phyloP scores from a whole-genome alignment of 2,888 invertebrate species.

The Apodemia hepburni region DNA sequence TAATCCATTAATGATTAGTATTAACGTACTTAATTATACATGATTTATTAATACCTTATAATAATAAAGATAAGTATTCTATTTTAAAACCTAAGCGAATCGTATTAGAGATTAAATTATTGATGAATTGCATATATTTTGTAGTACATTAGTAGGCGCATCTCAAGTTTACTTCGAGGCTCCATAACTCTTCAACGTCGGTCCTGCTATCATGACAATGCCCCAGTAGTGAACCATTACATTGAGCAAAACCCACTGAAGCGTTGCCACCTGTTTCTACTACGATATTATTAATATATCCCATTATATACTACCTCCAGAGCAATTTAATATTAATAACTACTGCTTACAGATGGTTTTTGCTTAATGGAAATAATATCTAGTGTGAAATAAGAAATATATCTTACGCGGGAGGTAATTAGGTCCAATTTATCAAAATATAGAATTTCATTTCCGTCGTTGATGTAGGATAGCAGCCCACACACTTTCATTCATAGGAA shows the following conservation, averaged over 20 bases:
- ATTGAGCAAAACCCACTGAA: constrained; percentile 59
- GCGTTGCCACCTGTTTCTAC: constrained; percentile 67
- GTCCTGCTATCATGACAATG: constrained; percentile 53
- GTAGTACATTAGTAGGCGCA: neutral
- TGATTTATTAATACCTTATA: neutral
- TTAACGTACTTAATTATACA: neutral
- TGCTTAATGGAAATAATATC: constrained; percentile 19
- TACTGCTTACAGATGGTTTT: constrained; percentile 35
- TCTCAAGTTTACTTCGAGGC: constrained; percentile 29
- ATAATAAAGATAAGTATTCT: neutral
- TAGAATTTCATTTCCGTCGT: constrained; percentile 33
- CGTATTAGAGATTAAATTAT: neutral
- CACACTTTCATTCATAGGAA: constrained; percentile 71
- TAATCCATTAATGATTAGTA: neutral
- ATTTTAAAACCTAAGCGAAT: neutral
- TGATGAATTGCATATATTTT: neutral
- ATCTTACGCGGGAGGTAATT: constrained; percentile 28
- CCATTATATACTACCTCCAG: constrained; percentile 33
- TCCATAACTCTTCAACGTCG: constrained; percentile 53
- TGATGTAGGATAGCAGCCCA: constrained; percentile 66
- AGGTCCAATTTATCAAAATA: constrained; percentile 31
- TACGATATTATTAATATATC: constrained; percentile 54
- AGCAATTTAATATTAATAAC: constrained; percentile 35
- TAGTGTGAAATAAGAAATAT: constrained; percentile 25
- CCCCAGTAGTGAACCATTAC: constrained; percentile 66